These are phyloP conservation scores for Limonius californicus DNA, from an alignment of 1,140 invertebrate species.

Conservation along the genomic window DNA sequence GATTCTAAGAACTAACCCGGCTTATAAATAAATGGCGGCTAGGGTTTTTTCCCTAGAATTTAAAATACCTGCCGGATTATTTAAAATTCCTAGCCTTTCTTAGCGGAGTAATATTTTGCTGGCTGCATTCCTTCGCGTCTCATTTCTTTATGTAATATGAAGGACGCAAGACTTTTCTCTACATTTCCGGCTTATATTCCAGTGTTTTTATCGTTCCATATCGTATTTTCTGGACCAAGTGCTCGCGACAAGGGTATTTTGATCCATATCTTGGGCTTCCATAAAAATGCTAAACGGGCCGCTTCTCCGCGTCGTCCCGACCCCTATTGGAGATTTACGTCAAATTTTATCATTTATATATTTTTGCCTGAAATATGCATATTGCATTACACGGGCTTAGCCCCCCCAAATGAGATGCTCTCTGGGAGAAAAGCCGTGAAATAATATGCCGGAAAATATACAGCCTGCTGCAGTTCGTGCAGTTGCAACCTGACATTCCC, in stretches of 20 bases:
- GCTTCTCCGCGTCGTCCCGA: slow-evolving; percentile 16
- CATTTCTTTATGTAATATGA: slow-evolving; percentile 22
- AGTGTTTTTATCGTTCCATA: slow-evolving; percentile 25
- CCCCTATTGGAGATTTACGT: slow-evolving; percentile 26
- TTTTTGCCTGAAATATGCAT: slow-evolving; percentile 20
- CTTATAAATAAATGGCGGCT: too few relatives aligned
- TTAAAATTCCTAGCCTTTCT: too few relatives aligned
- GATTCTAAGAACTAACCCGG: too few relatives aligned
- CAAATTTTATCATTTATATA: slow-evolving; percentile 31
- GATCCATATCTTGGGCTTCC: slow-evolving; percentile 24
- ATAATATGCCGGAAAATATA: too few relatives aligned
- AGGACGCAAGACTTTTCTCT: slow-evolving; percentile 20
- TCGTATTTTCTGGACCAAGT: slow-evolving; percentile 27
- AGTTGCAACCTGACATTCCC: too few relatives aligned
- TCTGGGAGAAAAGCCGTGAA: too few relatives aligned
- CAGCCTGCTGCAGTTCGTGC: too few relatives aligned
- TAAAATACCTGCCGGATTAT: too few relatives aligned
- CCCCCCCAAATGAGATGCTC: too few relatives aligned
- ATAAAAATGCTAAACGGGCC: slow-evolving; percentile 30
- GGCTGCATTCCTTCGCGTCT: too few relatives aligned
- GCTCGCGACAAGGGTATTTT: slow-evolving; percentile 26
- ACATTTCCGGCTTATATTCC: slow-evolving; percentile 25
- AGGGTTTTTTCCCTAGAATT: too few relatives aligned
- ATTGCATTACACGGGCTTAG: not conserved
- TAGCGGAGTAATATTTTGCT: too few relatives aligned